Evolutionary conservation across 2,113 vertebrate species (phyloP).

Genomic region (Alces alces): DNA sequence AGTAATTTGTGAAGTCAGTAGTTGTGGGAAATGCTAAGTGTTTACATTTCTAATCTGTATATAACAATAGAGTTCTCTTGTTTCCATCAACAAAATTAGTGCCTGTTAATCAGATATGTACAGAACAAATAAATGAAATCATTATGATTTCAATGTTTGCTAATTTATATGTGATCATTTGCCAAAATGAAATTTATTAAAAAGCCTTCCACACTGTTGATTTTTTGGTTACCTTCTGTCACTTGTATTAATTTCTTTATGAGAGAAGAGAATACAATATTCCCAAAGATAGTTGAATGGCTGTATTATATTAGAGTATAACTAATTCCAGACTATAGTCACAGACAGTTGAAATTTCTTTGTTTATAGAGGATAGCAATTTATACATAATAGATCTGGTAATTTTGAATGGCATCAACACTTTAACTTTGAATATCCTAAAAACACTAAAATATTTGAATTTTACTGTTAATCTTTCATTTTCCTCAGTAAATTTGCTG

Average conservation of each 20-base stretch:
- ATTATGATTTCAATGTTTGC: slow-evolving; percentile 50
- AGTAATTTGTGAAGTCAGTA: slow-evolving; percentile 72
- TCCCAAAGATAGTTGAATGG: slow-evolving; percentile 4
- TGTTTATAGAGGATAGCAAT: neutral
- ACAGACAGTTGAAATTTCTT: neutral
- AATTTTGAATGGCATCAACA: slow-evolving; percentile 45
- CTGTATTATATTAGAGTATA: slow-evolving; percentile 24
- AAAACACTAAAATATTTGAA: neutral
- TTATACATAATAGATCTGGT: slow-evolving; percentile 48
- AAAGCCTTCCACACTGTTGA: slow-evolving; percentile 27
- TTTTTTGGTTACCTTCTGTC: slow-evolving; percentile 44
- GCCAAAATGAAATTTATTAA: slow-evolving; percentile 47
- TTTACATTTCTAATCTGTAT: slow-evolving; percentile 79
- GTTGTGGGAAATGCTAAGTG: slow-evolving; percentile 73
- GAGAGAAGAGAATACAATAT: slow-evolving; percentile 49
- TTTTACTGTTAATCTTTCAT: neutral
- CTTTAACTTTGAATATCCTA: slow-evolving; percentile 25
- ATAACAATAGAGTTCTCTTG: slow-evolving; percentile 71
- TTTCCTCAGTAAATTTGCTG: neutral
- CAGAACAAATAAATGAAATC: slow-evolving; percentile 69
- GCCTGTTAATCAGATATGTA: slow-evolving; percentile 68
- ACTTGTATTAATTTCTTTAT: slow-evolving; percentile 55
- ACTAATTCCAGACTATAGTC: slow-evolving; percentile 16
- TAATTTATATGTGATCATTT: slow-evolving; percentile 60
- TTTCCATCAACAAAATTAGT: slow-evolving; percentile 69